Percentiles rank a stretch among this genome's conserved stretches.
phyloP scores from a whole-genome alignment of 2,888 invertebrate genomes.

The Idaea biselata region DNA sequence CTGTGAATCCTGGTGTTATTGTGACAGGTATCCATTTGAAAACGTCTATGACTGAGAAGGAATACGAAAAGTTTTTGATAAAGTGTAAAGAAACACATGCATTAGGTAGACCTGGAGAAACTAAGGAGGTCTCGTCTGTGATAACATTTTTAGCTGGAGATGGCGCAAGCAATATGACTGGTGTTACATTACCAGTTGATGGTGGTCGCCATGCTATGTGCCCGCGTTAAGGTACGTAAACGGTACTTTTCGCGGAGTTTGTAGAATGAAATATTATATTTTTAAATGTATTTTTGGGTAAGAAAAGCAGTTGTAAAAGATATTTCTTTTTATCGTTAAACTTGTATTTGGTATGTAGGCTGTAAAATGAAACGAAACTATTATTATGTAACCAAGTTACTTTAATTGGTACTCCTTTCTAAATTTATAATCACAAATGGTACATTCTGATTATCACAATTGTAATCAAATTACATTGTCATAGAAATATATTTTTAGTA shows the following conservation, averaged over 20 bases:
- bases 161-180: slow-evolving; percentile 90
- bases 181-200: slow-evolving; percentile 89
- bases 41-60: slow-evolving; percentile 86
- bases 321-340: no score
- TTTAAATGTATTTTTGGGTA: not conserved
- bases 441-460: no score
- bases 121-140: slow-evolving; percentile 90
- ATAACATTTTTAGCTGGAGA: slow-evolving; percentile 95
- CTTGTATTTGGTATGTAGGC: no score
- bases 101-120: slow-evolving; percentile 89
- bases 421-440: no score
- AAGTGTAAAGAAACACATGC: slow-evolving; percentile 92
- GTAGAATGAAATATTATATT: not conserved
- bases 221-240: slow-evolving; percentile 80
- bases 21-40: slow-evolving; percentile 83
- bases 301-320: no score
- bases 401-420: no score
- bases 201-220: slow-evolving; percentile 94
- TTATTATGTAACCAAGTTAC: no score
- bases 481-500: not conserved
- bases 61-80: slow-evolving; percentile 89
- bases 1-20: slow-evolving; percentile 93
- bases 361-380: no score
- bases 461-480: not conserved
- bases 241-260: not conserved